These are phyloP conservation scores for Aphidoletes aphidimyza DNA, from an alignment of 2,888 invertebrate species.

Conservation along the genomic window DNA sequence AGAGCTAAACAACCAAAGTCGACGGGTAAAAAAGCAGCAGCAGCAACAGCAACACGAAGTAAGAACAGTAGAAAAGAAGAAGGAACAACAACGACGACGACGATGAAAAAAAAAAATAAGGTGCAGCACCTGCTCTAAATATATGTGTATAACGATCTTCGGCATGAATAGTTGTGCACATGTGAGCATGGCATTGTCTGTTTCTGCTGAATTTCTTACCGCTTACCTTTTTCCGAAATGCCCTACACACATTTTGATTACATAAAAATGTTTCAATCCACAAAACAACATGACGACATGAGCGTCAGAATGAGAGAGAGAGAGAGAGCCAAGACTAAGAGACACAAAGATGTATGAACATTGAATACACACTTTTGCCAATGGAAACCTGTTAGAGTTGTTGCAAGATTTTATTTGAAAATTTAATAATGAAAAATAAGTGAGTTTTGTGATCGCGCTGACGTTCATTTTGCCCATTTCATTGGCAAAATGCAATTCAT, in stretches of 20 bases:
- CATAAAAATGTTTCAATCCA: constrained; percentile 38
- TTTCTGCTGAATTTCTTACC: constrained; percentile 32
- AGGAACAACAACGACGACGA: background rate
- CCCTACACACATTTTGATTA: constrained; percentile 49
- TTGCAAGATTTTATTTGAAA: constrained; percentile 38
- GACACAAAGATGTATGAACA: background rate
- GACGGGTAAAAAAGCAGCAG: background rate
- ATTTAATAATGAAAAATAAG: constrained; percentile 46
- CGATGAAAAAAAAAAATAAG: background rate
- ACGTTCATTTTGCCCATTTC: constrained; percentile 29
- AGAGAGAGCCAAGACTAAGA: background rate
- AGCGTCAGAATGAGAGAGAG: too few species aligned
- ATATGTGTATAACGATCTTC: constrained; percentile 46
- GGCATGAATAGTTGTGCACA: constrained; percentile 27
- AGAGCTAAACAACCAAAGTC: background rate
- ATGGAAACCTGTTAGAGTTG: constrained; percentile 42
- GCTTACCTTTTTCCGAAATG: constrained; percentile 17
- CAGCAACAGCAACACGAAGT: background rate
- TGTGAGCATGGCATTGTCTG: constrained; percentile 20
- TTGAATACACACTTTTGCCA: background rate
- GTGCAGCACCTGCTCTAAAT: constrained; percentile 51
- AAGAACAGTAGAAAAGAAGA: background rate
- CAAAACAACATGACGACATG: too few species aligned
- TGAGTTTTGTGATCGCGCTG: constrained; percentile 31
- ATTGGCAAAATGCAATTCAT: constrained; percentile 15